A percentile compares a stretch with the other conserved stretches of the same genome.
Conservation (phyloP, 1,140 invertebrate genomes). For the Atta cephalotes region DNA sequence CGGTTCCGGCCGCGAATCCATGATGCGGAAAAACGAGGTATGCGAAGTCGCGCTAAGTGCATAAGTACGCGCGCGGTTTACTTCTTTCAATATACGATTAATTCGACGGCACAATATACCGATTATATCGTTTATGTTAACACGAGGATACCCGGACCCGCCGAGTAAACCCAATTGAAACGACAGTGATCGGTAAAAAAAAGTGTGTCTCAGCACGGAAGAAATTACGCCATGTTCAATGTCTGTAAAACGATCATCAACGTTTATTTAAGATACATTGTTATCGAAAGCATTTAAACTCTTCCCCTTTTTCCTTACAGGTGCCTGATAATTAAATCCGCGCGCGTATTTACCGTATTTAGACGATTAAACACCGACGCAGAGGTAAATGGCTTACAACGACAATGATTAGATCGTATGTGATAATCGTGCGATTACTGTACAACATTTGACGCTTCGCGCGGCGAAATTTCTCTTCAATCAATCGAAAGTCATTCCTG, state of each 20-base stretch:
- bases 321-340: constrained; percentile 21
- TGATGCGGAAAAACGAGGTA: not conserved
- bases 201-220: constrained; percentile 10
- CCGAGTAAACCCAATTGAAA: constrained; percentile 17
- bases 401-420: constrained; percentile 32
- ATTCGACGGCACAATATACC: not conserved
- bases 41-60: constrained; percentile 6
- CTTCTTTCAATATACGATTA: not conserved
- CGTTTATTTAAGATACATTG: constrained; percentile 42
- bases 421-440: constrained; percentile 36
- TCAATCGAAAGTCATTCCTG: constrained; percentile 29
- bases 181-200: constrained; percentile 2
- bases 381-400: constrained; percentile 24
- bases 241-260: constrained; percentile 32
- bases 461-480: constrained; percentile 4
- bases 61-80: constrained; percentile 29
- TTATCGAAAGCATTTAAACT: constrained; percentile 32
- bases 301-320: constrained; percentile 3
- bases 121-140: not conserved
- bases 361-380: constrained; percentile 59
- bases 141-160: constrained; percentile 19
- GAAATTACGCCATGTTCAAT: constrained; percentile 19
- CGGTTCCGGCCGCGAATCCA: constrained; percentile 25
- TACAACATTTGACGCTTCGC: constrained; percentile 11
- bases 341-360: constrained; percentile 54